Evolutionary conservation across 2,797 vertebrate species (phyloP), one percentile per base, ranked within the genome.

Genomic region (Tragelaphus eurycerus): DNA sequence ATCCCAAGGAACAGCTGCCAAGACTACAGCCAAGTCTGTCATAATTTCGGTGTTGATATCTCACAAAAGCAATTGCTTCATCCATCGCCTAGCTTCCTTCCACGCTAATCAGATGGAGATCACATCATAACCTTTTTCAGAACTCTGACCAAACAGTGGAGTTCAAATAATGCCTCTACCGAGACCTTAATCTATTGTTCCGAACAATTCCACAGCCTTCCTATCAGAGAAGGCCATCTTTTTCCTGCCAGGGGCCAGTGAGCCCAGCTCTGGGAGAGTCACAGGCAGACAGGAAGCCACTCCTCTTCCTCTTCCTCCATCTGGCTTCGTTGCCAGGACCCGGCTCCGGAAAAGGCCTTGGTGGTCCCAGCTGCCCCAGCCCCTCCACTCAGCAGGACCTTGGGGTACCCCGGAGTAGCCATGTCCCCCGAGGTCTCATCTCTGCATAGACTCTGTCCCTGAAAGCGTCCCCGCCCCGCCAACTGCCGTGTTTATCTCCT

Each of bases 151-250:
- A 93, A 98, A 92, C 76, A 95, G 95, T 95, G 64, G 59, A 93
- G 81, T 96, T 93, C 97, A 92, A 96, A 93, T 96, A 97, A 79
- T 78, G 59, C 93, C 90, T 97, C 97, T 96, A 93, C 94, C 27
- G 84, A 98, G 55, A 46, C 64, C 83, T 34, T 62, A 52, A 52
- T 92, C 86, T 90, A 96, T 98, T 98, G 97, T 97, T 96, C 0
- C 0, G 71, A 98, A 99, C 96, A 98, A 98, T 98, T 86, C 97
- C 98, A 96, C 86, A 95, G 48, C 31, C 54, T 34, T 98, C 89
- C 93, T 99, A 99, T 99, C 99, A 97, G 96, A 96, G 95, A 97
- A 98, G 98, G 98, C 97, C 98, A 98, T 99, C 98, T 98, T 99
- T 98, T 98, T 99, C 98, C 98, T 98, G 98, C 86, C 76, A 82